These are phyloP conservation scores for Cyclina sinensis DNA, from an alignment of 1,140 invertebrate species.

Conservation along the genomic window DNA sequence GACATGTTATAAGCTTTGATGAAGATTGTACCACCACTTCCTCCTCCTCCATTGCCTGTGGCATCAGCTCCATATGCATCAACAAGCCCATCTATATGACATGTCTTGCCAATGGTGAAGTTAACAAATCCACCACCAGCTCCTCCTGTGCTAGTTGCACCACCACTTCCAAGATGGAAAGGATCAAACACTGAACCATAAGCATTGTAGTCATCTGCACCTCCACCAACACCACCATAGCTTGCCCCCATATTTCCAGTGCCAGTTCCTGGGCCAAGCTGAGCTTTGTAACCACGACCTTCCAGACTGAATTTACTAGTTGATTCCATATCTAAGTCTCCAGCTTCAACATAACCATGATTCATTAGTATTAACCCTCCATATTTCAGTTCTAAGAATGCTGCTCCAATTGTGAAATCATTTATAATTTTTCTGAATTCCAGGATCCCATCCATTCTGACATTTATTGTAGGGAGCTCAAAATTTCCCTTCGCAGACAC, in stretches of 20 bases:
- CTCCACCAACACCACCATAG: conserved; percentile 78
- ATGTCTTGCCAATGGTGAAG: conserved; percentile 72
- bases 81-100: conserved; percentile 77
- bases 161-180: conserved; percentile 78
- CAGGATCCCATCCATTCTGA: conserved; percentile 72
- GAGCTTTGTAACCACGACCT: conserved; percentile 70
- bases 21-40: conserved; percentile 78
- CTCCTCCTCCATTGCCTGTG: conserved; percentile 72
- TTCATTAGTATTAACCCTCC: conserved; percentile 76
- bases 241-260: conserved; percentile 70
- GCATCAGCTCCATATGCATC: conserved; percentile 70
- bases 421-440: conserved; percentile 74
- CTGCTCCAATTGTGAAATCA: conserved; percentile 74
- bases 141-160: conserved; percentile 71
- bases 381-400: conserved; percentile 79
- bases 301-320: conserved; percentile 71
- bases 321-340: conserved; percentile 78
- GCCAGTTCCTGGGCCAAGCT: conserved; percentile 71
- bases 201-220: conserved; percentile 47
- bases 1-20: conserved; percentile 78
- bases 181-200: conserved; percentile 81
- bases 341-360: conserved; percentile 78
- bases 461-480: conserved; percentile 76
- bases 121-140: conserved; percentile 79
- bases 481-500: conserved; percentile 77